Conservation (phyloP, 2,797 vertebrate genomes). For the Hippoglossus hippoglossus region DNA sequence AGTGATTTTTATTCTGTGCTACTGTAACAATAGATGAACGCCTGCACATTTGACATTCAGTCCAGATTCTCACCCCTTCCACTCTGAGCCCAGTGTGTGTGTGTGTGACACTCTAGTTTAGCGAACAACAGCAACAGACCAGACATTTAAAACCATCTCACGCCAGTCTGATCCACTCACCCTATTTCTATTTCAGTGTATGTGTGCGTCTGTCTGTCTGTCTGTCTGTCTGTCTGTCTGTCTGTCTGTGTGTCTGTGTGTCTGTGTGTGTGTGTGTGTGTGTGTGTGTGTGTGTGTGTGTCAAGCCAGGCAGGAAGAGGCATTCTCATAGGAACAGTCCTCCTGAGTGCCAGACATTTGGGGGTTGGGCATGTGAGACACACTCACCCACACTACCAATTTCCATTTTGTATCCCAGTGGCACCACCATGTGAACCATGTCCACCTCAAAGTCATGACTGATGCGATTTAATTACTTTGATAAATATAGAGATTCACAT, state of each 20-base stretch:
- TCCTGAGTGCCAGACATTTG: conserved; percentile 74
- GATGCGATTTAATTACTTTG: conserved; percentile 38
- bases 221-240: conserved; percentile 31
- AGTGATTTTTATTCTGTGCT: conserved; percentile 1
- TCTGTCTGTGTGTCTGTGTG: conserved; percentile 35
- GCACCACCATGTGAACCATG: conserved; percentile 47
- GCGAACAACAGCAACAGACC: conserved; percentile 53
- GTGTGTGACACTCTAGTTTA: conserved; percentile 52
- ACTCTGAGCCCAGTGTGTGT: conserved; percentile 22
- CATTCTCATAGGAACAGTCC: conserved; percentile 73
- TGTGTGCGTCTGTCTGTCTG: conserved; percentile 30
- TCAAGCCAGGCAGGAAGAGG: conserved; percentile 72
- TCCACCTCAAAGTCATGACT: conserved; percentile 45
- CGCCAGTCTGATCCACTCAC: conserved; percentile 70
- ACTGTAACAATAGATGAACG: conserved; percentile 23
- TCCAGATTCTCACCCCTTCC: conserved; percentile 28
- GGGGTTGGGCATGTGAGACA: conserved; percentile 64
- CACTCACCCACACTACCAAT: conserved; percentile 42
- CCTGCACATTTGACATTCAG: conserved; percentile 35
- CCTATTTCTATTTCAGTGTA: conserved; percentile 69
- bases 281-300: conserved; percentile 29
- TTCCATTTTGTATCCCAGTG: conserved; percentile 66
- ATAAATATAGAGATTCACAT: conserved; percentile 45
- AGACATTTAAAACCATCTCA: conserved; percentile 75
- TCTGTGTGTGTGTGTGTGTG: conserved; percentile 23